These are phyloP conservation scores for Petrophora chlorosata DNA, from an alignment of 2,888 invertebrate species.

Conservation along the genomic window DNA sequence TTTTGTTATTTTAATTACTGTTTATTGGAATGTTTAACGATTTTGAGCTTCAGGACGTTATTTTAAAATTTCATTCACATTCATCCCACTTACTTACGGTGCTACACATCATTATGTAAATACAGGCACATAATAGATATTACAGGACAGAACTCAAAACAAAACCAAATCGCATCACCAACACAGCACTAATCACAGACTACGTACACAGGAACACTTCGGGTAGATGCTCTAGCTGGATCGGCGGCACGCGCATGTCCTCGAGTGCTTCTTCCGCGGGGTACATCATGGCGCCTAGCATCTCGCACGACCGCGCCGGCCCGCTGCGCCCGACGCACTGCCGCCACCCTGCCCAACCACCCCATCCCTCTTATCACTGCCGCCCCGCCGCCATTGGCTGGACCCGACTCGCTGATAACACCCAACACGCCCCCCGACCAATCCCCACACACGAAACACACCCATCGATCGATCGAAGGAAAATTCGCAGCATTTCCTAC, in stretches of 20 bases:
- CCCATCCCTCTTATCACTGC: constrained; percentile 77
- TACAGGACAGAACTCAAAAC: neutral
- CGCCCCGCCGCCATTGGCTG: constrained; percentile 64
- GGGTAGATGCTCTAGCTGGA: constrained; percentile 88
- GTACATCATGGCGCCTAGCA: constrained; percentile 83
- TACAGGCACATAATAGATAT: neutral
- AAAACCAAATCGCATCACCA: constrained; percentile 18
- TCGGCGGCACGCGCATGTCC: constrained; percentile 88
- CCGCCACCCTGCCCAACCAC: constrained; percentile 69
- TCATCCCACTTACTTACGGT: no score
- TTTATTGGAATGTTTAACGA: no score
- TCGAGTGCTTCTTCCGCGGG: constrained; percentile 73
- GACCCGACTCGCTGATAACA: constrained; percentile 66
- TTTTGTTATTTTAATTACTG: no score
- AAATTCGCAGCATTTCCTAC: constrained; percentile 69
- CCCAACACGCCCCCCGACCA: constrained; percentile 77
- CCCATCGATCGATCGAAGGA: constrained; percentile 77
- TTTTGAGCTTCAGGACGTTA: no score
- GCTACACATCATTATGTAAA: no score
- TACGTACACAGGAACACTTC: constrained; percentile 89
- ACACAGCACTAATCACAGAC: constrained; percentile 43
- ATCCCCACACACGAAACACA: constrained; percentile 62
- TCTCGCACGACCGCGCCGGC: constrained; percentile 60
- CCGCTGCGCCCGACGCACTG: constrained; percentile 70
- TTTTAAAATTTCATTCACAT: no score